Evolutionary conservation across 64 coral and sea anemone species (phyloP), one percentile per base, ranked within the genome.

Genomic region (Montipora cactus): DNA sequence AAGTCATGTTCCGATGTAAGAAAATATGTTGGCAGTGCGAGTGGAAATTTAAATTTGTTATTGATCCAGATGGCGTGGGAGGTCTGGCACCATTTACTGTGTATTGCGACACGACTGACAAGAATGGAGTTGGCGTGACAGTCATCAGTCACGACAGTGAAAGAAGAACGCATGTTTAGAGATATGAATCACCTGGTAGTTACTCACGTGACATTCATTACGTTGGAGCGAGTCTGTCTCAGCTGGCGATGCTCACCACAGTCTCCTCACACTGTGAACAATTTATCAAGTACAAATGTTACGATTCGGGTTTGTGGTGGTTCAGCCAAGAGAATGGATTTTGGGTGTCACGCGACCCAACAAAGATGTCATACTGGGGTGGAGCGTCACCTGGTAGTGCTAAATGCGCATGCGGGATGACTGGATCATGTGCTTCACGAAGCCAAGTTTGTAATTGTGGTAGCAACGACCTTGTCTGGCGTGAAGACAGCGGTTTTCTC

Each of bases 371-470:
- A 18, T 47, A 46, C 44, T 79, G 76, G 76, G 76, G 76, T 18
- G 76, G 76, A 46, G 76, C 76, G 37, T 51, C 20, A 46, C 44
- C 44, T 16, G 76, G 76, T 23, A 79, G 76, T 25, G 49, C 14
- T 18, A 79, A 47, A 23, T 79, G 76, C 76, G 76, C 76, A 79
- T 79, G 76, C 76, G 76, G 44, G 76, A 18, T 79, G 49, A 51
- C 76, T 11, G 18, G 37, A 7, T 47, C 76, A 51, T 79, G 76
- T 79, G 76, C 2, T 1, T 5, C 4, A 8, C 14, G 8, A 8
- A 51, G n/a, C 13, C 7, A 16, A 11, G 49, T n/a, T 46, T 79
- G 76, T 79, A 79, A 79, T 18, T 79, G 76, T 51, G 76, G 44
- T 79, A 47, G 13, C 3, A 79, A 79, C 18, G 44, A 46, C 2